These are phyloP conservation scores for Thinocorus orbignyianus DNA, from an alignment of 2,113 vertebrate species.

Conservation along the genomic window DNA sequence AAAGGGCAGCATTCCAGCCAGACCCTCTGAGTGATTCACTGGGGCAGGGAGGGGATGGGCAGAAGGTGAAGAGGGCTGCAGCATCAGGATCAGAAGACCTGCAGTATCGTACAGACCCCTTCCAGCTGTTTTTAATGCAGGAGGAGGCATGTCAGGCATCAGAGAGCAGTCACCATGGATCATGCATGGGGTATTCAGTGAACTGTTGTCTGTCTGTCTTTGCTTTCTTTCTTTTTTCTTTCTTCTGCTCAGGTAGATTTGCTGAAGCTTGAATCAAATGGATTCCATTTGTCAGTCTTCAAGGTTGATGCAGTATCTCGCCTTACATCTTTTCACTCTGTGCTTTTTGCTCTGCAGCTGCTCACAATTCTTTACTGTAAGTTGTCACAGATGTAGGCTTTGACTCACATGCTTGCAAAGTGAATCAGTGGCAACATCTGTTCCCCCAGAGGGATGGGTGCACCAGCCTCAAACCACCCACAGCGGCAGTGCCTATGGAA, in stretches of 20 bases:
- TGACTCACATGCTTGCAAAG: slow-evolving; percentile 37
- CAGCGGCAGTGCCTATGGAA: slow-evolving; percentile 5
- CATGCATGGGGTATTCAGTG: rapidly evolving
- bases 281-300: neutral
- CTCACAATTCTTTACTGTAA: slow-evolving; percentile 44
- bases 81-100: neutral
- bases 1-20: neutral
- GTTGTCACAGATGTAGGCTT: slow-evolving; percentile 51
- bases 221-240: neutral
- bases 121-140: neutral
- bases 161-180: neutral
- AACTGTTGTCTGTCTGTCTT: neutral
- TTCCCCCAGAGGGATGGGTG: slow-evolving; percentile 45
- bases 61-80: neutral
- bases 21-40: neutral
- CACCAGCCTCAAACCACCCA: slow-evolving; percentile 57
- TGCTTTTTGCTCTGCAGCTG: slow-evolving; percentile 35
- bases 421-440: slow-evolving; percentile 64
- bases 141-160: neutral
- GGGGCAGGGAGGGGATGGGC: neutral
- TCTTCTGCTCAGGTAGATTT: slow-evolving; percentile 12
- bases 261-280: neutral
- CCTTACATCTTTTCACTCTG: slow-evolving; percentile 14
- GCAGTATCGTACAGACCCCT: neutral
- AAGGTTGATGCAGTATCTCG: neutral